Evolutionary conservation across 1,140 invertebrate species (phyloP).

Genomic region (Spodoptera litura): DNA sequence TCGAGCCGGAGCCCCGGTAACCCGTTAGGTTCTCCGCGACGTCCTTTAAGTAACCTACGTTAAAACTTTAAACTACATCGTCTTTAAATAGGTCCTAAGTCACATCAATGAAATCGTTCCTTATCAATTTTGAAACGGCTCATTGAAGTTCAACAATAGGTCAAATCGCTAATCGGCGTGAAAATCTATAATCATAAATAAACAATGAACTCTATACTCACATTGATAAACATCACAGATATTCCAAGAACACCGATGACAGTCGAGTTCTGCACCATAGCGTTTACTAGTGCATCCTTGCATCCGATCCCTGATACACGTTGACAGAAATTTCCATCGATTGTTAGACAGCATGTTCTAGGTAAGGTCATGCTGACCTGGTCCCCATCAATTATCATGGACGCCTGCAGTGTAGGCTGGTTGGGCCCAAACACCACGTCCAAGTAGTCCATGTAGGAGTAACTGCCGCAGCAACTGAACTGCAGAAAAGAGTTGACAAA

Average conservation of each 20-base stretch:
- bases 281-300: constrained; percentile 63
- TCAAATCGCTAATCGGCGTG: not conserved
- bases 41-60: too few relatives aligned
- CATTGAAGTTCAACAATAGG: not conserved
- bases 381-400: constrained; percentile 55
- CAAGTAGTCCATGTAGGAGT: constrained; percentile 70
- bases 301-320: constrained; percentile 64
- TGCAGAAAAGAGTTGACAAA: constrained; percentile 42
- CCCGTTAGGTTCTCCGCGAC: too few relatives aligned
- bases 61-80: too few relatives aligned
- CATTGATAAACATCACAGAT: constrained; percentile 82
- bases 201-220: constrained; percentile 47
- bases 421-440: constrained; percentile 68
- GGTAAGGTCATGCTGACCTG: constrained; percentile 62
- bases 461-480: constrained; percentile 76
- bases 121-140: too few relatives aligned
- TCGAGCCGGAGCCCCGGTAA: too few relatives aligned
- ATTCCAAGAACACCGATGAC: constrained; percentile 77
- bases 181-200: not conserved
- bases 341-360: constrained; percentile 63
- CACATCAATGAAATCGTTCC: too few relatives aligned
- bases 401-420: constrained; percentile 62
- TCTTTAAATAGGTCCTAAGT: too few relatives aligned
- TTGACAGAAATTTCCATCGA: constrained; percentile 57
- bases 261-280: constrained; percentile 72